A percentile compares a stretch with the other conserved stretches of the same genome.
phyloP scores from a whole-genome alignment of 2,113 vertebrate genomes.

The Meles meles region DNA sequence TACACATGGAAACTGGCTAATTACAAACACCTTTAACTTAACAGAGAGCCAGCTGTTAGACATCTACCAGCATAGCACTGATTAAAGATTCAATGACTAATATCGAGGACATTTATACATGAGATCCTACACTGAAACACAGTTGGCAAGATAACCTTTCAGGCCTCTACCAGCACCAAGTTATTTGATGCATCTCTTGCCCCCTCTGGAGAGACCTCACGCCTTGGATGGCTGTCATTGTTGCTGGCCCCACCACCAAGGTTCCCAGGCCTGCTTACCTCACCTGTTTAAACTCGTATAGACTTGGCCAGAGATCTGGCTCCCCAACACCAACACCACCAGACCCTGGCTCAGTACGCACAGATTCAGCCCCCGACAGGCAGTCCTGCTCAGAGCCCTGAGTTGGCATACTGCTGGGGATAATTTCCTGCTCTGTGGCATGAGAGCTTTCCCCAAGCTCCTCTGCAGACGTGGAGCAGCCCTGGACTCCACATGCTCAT shows the following conservation, averaged over 20 bases:
- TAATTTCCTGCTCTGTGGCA: neutral
- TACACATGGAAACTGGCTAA: neutral
- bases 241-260: neutral
- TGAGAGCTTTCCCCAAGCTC: neutral
- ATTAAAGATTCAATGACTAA: neutral
- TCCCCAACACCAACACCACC: neutral
- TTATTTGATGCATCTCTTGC: neutral
- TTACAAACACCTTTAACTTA: neutral
- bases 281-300: neutral
- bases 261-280: neutral
- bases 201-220: neutral
- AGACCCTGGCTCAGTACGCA: neutral
- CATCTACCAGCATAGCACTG: neutral
- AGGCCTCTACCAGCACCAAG: neutral
- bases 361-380: neutral
- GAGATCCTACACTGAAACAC: neutral
- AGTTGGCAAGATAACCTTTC: neutral
- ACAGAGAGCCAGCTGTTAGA: neutral
- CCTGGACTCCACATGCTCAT: neutral
- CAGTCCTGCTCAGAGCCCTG: neutral
- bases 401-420: neutral
- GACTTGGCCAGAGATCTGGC: neutral
- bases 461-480: neutral
- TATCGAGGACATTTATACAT: neutral
- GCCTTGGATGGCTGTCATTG: neutral